Evolutionary conservation across 2,888 invertebrate genomes (phyloP).

Genomic region (Drosophila neutralis): DNA sequence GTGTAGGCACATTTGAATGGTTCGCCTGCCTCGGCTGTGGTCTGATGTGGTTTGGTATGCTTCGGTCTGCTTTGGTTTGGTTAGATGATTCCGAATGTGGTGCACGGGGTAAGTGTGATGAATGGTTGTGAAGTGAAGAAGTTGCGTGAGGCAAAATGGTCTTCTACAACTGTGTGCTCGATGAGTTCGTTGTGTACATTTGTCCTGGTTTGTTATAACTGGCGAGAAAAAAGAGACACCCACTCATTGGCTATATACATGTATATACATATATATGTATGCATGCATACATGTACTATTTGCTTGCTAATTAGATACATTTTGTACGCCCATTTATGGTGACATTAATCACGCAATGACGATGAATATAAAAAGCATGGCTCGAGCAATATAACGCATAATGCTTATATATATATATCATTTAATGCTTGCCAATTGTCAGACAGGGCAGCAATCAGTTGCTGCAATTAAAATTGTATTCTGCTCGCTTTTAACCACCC

Average conservation of each 20-base stretch:
- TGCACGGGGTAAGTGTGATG: conserved; percentile 12
- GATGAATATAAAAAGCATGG: not conserved
- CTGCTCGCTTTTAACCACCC: not conserved
- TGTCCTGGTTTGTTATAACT: conserved; percentile 52
- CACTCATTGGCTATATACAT: conserved; percentile 9
- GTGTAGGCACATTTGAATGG: conserved; percentile 75
- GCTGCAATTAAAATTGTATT: conserved; percentile 51
- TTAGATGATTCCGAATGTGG: not conserved
- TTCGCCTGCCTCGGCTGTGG: conserved; percentile 23
- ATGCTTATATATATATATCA: conserved; percentile 33
- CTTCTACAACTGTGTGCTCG: conserved; percentile 7
- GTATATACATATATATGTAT: not conserved
- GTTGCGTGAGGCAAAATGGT: conserved; percentile 25
- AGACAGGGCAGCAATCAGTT: conserved; percentile 43
- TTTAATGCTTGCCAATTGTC: conserved; percentile 54
- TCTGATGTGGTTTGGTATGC: conserved; percentile 10
- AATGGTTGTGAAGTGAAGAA: conserved; percentile 12
- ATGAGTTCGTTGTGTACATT: conserved; percentile 21
- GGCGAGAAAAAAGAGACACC: conserved; percentile 49
- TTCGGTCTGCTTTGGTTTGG: conserved; percentile 14
- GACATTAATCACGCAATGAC: conserved; percentile 6
- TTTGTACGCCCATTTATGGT: conserved; percentile 21
- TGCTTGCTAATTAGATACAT: conserved; percentile 53
- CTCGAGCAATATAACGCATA: conserved; percentile 30
- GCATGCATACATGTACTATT: conserved; percentile 31